Evolutionary conservation across 2,888 invertebrate genomes (phyloP).

Genomic region (Notodonta dromedarius): DNA sequence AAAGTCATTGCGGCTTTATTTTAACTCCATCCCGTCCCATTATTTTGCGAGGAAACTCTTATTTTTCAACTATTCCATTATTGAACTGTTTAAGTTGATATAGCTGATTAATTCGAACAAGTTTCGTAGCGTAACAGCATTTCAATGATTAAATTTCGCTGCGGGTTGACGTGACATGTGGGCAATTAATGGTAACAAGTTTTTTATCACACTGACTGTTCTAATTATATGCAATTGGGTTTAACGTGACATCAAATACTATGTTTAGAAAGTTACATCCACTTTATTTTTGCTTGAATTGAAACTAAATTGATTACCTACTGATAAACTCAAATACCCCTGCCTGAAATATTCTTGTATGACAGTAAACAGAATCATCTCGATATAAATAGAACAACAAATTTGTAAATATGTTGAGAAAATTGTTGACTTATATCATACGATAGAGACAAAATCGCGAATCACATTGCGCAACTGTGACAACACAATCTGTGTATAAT

Average conservation of each 20-base stretch:
- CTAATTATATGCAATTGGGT: conserved; percentile 34
- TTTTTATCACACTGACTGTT: conserved; percentile 21
- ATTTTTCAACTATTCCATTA: not conserved
- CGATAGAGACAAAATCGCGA: too few relatives aligned
- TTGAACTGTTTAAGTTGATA: not conserved
- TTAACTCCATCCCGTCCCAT: too few relatives aligned
- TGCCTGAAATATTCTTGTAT: too few relatives aligned
- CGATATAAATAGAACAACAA: too few relatives aligned
- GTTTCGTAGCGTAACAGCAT: not conserved
- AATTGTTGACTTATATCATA: too few relatives aligned
- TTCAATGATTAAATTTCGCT: not conserved
- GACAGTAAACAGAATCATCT: too few relatives aligned
- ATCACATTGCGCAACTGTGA: not conserved
- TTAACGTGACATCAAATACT: conserved; percentile 18
- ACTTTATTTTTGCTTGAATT: not conserved
- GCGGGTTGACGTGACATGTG: conserved; percentile 1
- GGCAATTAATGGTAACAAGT: conserved; percentile 24
- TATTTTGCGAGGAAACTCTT: too few relatives aligned
- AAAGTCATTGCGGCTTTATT: too few relatives aligned
- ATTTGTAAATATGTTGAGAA: too few relatives aligned
- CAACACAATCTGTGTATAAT: not conserved
- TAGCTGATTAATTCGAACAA: not conserved
- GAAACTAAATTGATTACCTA: not conserved
- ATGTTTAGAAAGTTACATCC: conserved; percentile 23
- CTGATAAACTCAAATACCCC: too few relatives aligned